phyloP scores from a whole-genome alignment of 2,888 invertebrate genomes.

The Drosophila neonasuta region DNA sequence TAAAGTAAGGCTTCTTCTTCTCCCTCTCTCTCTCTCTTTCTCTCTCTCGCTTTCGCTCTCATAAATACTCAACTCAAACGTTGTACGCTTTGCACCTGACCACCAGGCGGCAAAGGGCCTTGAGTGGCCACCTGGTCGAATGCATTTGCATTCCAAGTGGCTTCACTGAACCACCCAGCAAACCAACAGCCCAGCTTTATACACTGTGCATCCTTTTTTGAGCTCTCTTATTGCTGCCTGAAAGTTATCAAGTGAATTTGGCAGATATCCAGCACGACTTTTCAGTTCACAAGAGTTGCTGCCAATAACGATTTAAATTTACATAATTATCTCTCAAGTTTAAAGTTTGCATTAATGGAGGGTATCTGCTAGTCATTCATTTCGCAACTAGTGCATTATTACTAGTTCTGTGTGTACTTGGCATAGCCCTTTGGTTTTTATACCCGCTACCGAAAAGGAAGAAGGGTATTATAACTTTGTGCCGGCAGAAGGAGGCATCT shows the following conservation, averaged over 20 bases:
- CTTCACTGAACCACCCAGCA: not conserved
- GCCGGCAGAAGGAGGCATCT: no score
- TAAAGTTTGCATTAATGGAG: not conserved
- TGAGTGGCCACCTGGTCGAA: slow-evolving; percentile 19
- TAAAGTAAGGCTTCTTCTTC: slow-evolving; percentile 3
- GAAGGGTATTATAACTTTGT: no score
- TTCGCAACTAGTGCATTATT: not conserved
- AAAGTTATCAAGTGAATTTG: no score
- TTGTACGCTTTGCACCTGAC: slow-evolving; percentile 9
- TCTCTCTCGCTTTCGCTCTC: not conserved
- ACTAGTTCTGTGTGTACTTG: not conserved
- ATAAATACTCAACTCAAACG: slow-evolving; percentile 11
- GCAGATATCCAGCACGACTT: no score
- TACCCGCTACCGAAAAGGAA: no score
- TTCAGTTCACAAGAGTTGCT: no score
- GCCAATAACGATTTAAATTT: no score
- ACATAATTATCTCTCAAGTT: no score
- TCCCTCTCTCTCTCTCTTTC: not conserved
- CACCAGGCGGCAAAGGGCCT: slow-evolving; percentile 9
- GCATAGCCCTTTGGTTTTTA: not conserved
- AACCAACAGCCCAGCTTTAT: not conserved
- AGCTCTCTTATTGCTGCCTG: not conserved
- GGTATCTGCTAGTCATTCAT: not conserved
- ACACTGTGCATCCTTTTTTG: not conserved
- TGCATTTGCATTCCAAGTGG: slow-evolving; percentile 30